Evolutionary conservation across 2,888 invertebrate species (phyloP).

Genomic region (Synanthedon tipuliformis): DNA sequence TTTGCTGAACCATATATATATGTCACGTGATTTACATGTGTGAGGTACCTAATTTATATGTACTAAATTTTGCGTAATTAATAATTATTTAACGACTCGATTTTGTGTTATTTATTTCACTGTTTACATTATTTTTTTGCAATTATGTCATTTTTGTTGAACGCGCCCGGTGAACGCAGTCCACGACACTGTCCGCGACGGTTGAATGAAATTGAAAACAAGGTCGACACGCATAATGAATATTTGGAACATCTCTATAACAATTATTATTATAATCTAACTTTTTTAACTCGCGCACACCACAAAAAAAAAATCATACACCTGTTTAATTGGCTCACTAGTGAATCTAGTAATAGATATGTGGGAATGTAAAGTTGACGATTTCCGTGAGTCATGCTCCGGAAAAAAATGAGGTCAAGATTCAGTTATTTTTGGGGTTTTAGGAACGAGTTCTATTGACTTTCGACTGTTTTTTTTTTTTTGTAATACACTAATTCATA

Average conservation of each 20-base stretch:
- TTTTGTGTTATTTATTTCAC: conserved; percentile 3
- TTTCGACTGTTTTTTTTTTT: neutral
- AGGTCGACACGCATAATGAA: conserved; percentile 54
- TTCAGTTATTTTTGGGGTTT: conserved; percentile 20
- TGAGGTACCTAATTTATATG: too few species aligned
- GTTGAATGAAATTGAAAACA: conserved; percentile 59
- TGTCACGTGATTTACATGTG: too few species aligned
- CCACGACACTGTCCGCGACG: conserved; percentile 17
- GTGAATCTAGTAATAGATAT: neutral
- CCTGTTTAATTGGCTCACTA: neutral
- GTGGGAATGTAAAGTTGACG: neutral
- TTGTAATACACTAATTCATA: too few species aligned
- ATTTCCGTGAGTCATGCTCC: neutral
- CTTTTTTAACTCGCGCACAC: conserved; percentile 4
- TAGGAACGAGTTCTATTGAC: conserved; percentile 10
- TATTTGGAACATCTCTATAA: conserved; percentile 42
- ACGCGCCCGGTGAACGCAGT: conserved; percentile 24
- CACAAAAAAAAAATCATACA: neutral
- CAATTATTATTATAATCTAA: conserved; percentile 25
- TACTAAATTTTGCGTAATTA: too few species aligned
- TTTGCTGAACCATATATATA: too few species aligned
- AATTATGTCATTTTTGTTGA: conserved; percentile 34
- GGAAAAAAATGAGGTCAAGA: conserved; percentile 26
- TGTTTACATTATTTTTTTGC: conserved; percentile 9
- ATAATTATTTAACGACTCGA: too few species aligned